Evolutionary conservation across 2,888 invertebrate genomes (phyloP).

Genomic region (Palloptera scutellata): DNA sequence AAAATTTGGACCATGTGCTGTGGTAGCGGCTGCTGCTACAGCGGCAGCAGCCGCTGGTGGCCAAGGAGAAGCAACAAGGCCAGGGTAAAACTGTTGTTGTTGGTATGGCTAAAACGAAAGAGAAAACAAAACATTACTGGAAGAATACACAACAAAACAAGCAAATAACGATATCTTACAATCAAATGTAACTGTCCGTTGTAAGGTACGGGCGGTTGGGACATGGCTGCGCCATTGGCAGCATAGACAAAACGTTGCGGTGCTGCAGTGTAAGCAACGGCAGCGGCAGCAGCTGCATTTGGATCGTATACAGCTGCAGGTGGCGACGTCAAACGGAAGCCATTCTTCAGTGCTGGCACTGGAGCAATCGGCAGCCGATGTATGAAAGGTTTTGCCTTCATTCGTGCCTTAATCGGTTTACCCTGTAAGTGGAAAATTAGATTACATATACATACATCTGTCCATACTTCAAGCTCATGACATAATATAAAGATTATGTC

Average conservation of each 20-base stretch:
- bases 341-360: constrained; percentile 70
- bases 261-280: constrained; percentile 64
- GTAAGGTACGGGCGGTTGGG: constrained; percentile 66
- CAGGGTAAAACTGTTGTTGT: constrained; percentile 72
- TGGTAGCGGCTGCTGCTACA: constrained; percentile 61
- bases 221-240: constrained; percentile 66
- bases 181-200: constrained; percentile 71
- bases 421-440: constrained; percentile 66
- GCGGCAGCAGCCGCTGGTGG: constrained; percentile 62
- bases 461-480: too few relatives aligned
- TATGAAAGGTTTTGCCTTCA: constrained; percentile 86
- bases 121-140: neutral
- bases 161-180: constrained; percentile 64
- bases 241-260: constrained; percentile 72
- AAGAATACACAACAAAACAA: neutral
- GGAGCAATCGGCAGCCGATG: constrained; percentile 72
- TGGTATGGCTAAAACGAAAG: constrained; percentile 66
- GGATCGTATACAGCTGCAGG: constrained; percentile 71
- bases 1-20: constrained; percentile 67
- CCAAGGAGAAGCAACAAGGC: constrained; percentile 68
- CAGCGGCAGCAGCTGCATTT: constrained; percentile 63
- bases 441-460: too few relatives aligned
- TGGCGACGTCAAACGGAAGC: constrained; percentile 71
- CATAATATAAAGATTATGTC: too few relatives aligned
- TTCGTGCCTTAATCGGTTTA: constrained; percentile 86